A percentile compares a stretch with the other conserved stretches of the same genome.
These are phyloP conservation scores for Volucella inflata DNA, from an alignment of 2,888 invertebrate genomes.

Conservation along the genomic window DNA sequence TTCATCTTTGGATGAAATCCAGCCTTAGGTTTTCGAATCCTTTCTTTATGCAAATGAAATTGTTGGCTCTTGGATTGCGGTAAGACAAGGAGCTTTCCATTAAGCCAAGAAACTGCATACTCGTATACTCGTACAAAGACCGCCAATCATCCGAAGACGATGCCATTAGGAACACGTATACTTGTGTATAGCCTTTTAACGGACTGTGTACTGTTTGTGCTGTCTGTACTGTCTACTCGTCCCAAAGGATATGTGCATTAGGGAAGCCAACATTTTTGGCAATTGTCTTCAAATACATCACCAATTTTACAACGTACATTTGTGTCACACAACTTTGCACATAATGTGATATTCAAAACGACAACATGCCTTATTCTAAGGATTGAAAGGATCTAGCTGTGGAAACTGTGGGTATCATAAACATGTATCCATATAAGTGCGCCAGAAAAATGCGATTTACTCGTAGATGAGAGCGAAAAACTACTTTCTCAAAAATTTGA, in stretches of 20 bases:
- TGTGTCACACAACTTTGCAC: conserved; percentile 6
- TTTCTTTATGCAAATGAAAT: conserved; percentile 26
- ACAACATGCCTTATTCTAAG: conserved; percentile 39
- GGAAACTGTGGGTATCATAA: background rate
- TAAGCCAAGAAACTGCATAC: background rate
- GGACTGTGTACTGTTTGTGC: too few species aligned
- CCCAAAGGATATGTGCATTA: conserved; percentile 17
- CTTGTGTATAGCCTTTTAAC: too few species aligned
- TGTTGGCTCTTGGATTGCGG: background rate
- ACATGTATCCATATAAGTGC: background rate
- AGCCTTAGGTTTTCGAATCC: conserved; percentile 5
- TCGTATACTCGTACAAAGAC: background rate
- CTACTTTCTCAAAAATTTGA: conserved; percentile 29
- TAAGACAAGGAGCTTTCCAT: conserved; percentile 13
- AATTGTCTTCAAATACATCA: conserved; percentile 15
- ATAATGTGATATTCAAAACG: conserved; percentile 41
- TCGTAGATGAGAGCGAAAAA: conserved; percentile 27
- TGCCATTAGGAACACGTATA: conserved; percentile 5
- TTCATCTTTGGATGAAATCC: background rate
- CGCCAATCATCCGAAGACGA: conserved; percentile 7
- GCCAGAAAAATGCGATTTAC: conserved; percentile 30
- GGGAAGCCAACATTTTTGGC: conserved; percentile 34
- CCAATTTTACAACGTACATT: conserved; percentile 2
- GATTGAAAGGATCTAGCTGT: conserved; percentile 31
- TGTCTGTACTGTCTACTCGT: background rate